phyloP scores from a whole-genome alignment of 2,113 vertebrate genomes.

The Oreochromis tanganicae region DNA sequence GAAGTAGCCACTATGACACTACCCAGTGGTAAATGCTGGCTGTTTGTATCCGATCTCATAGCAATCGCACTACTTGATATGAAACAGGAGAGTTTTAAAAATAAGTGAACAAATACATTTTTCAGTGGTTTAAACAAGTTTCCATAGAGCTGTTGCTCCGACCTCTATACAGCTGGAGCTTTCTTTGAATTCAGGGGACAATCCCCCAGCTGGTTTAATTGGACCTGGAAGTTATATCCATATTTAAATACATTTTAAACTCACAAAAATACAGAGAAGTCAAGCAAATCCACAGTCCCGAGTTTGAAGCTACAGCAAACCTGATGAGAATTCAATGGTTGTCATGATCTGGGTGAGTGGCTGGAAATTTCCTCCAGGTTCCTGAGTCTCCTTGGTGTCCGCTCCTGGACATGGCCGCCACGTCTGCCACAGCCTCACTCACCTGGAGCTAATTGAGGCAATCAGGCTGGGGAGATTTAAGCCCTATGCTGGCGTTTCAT shows the following conservation, averaged over 20 bases:
- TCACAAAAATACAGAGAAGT: fast-evolving
- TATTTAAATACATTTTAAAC: neutral
- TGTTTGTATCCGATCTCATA: neutral
- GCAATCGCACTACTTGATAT: fast-evolving
- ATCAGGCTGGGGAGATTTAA: neutral
- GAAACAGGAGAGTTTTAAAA: neutral
- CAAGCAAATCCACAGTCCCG: fast-evolving
- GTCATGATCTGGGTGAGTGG: neutral
- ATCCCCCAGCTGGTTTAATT: neutral
- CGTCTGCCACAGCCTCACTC: fast-evolving
- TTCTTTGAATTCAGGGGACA: neutral
- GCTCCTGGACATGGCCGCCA: neutral
- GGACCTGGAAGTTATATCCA: neutral
- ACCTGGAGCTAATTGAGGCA: neutral
- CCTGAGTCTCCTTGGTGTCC: fast-evolving
- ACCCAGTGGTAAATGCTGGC: neutral
- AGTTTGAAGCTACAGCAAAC: neutral
- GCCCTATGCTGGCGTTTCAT: fast-evolving
- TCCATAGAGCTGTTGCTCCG: neutral
- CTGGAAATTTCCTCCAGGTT: neutral
- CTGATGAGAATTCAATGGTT: neutral
- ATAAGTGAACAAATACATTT: neutral
- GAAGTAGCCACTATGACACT: neutral
- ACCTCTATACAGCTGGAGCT: neutral
- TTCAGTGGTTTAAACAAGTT: neutral